Percentiles rank a stretch among this genome's conserved stretches.
These are phyloP conservation scores for Eupeodes luniger DNA, from an alignment of 2,888 invertebrate species.

Conservation along the genomic window DNA sequence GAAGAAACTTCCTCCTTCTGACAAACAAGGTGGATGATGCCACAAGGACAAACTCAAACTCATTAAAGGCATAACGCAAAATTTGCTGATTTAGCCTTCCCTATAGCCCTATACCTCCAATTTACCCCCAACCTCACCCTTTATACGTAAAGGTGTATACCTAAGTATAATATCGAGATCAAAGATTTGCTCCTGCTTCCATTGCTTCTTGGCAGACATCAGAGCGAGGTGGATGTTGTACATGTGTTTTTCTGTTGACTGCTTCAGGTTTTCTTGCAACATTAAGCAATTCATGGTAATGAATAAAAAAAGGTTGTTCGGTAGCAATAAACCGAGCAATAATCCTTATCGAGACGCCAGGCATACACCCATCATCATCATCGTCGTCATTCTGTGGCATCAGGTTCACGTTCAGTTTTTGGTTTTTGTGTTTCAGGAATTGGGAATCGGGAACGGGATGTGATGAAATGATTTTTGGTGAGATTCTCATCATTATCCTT, in stretches of 20 bases:
- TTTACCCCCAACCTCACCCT: not conserved
- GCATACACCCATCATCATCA: conserved; percentile 33
- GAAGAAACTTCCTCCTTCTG: conserved; percentile 48
- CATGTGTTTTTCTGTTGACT: conserved; percentile 65
- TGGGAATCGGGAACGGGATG: conserved; percentile 21
- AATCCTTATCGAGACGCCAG: conserved; percentile 72
- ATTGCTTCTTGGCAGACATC: not conserved
- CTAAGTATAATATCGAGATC: conserved; percentile 58
- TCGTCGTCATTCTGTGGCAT: conserved; percentile 16
- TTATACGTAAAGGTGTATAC: conserved; percentile 59
- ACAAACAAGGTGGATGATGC: conserved; percentile 63
- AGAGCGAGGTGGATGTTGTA: conserved; percentile 33
- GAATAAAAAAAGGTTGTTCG: conserved; percentile 72
- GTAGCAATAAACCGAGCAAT: conserved; percentile 74
- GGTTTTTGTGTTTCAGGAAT: not conserved
- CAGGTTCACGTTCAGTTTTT: conserved; percentile 17
- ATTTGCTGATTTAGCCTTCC: conserved; percentile 68
- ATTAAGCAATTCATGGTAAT: conserved; percentile 75
- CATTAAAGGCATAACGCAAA: conserved; percentile 74
- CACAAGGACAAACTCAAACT: conserved; percentile 63
- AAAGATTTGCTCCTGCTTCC: conserved; percentile 56
- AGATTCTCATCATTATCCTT: conserved; percentile 75
- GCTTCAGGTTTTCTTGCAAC: conserved; percentile 73
- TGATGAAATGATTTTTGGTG: conserved; percentile 74
- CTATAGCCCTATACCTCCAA: not conserved